phyloP scores from a whole-genome alignment of 2,797 vertebrate genomes.

The Pseudochirops corinnae region DNA sequence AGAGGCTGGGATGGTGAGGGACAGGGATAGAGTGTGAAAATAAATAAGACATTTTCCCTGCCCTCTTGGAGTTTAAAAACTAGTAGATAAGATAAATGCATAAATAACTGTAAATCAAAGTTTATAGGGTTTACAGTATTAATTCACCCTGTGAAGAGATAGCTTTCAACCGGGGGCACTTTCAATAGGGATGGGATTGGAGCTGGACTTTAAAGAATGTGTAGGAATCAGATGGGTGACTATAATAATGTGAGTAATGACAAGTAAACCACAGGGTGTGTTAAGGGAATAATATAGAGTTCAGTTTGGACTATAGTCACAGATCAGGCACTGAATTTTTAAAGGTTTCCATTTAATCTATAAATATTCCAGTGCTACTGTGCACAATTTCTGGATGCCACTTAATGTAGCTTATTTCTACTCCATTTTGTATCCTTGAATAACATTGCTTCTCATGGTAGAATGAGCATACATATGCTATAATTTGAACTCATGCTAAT shows the following conservation, averaged over 20 bases:
- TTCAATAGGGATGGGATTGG: background rate
- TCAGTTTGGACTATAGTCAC: background rate
- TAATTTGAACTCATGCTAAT: conserved; percentile 29
- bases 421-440: background rate
- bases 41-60: background rate
- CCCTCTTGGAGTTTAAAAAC: background rate
- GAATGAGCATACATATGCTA: conserved; percentile 22
- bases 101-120: background rate
- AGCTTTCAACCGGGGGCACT: background rate
- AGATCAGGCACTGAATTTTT: conserved; percentile 19
- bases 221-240: background rate
- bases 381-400: conserved; percentile 5
- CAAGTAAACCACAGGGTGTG: background rate
- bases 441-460: conserved; percentile 38
- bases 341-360: conserved; percentile 30
- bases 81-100: background rate
- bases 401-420: conserved; percentile 42
- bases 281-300: background rate
- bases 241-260: conserved; percentile 6
- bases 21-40: background rate
- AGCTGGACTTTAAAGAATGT: background rate
- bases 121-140: background rate
- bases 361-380: conserved; percentile 28
- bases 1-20: background rate
- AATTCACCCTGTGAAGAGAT: background rate